These are phyloP conservation scores for Apodemia hepburni DNA, from an alignment of 2,888 invertebrate species.

Conservation along the genomic window DNA sequence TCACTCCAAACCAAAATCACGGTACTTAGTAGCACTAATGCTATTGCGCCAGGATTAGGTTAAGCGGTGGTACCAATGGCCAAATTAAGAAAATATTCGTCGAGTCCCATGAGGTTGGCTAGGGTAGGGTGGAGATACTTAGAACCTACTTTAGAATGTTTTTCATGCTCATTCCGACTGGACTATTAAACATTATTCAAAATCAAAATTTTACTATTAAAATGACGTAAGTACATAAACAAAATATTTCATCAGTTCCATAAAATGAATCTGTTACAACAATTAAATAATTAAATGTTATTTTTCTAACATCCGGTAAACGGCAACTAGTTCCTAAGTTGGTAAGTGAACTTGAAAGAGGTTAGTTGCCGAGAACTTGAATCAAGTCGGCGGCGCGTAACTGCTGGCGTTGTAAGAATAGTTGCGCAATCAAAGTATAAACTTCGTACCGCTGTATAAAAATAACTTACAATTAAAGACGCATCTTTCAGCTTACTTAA, in stretches of 20 bases:
- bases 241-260: not conserved
- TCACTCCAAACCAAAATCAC: not conserved
- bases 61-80: not conserved
- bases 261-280: not conserved
- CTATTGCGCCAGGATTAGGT: not conserved
- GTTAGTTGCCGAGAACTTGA: conserved; percentile 73
- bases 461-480: conserved; percentile 12
- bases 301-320: conserved; percentile 15
- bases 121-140: too few relatives aligned
- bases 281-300: conserved; percentile 15
- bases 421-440: conserved; percentile 58
- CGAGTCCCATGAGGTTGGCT: too few relatives aligned
- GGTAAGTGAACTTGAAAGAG: conserved; percentile 51
- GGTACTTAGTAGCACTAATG: not conserved
- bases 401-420: conserved; percentile 41
- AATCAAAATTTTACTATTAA: too few relatives aligned
- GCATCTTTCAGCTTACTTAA: not conserved
- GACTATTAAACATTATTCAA: too few relatives aligned
- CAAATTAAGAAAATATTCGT: too few relatives aligned
- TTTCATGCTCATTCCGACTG: too few relatives aligned
- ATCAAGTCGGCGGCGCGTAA: conserved; percentile 40
- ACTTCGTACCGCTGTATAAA: conserved; percentile 22
- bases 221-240: not conserved
- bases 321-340: conserved; percentile 20
- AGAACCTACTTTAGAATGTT: too few relatives aligned